Base-by-base conservation (phyloP, 2,888 invertebrate genomes). In the Leucania comma region DNA sequence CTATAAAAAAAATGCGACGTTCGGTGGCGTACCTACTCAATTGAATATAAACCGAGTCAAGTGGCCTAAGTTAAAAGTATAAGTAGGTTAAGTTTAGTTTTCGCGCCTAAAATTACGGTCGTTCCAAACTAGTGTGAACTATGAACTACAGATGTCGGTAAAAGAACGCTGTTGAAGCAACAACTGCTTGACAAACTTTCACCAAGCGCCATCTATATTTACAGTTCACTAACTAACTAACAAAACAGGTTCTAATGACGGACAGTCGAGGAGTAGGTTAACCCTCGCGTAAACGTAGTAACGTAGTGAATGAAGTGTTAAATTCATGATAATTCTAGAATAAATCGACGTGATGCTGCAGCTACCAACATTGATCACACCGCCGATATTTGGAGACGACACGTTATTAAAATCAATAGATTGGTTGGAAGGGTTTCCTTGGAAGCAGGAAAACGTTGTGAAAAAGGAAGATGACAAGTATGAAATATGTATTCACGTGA, bases 361-460 rank as follows among this genome's bases (percentile, higher is more conserved):
- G 64, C 60, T 84, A 57, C 81, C 84, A 50, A 50, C 75, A 1
- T 54, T 85, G 62, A 63, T 84, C 42, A 87, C 83, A 72, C 90
- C 90, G 63, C 82, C 88, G 32, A 80, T 88, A 69, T 91, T 93
- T 78, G 93, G 91, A 3, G 94, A 94, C 73, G 94, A 94, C 82
- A 80, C 92, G 22, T 83, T 93, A 26, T 78, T 94, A 51, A 89
- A 90, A 59, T 94, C 94, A 1, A 90, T 94, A 59, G 94, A 94
- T 74, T 94, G 94, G 93, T 75, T 93, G 35, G 94, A 93, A 74
- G 92, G 92, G 73, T 91, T 93, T 56, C 93, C 92, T 6, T 93
- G 93, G 93, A 87, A 88, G 69, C 90, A 93, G 72, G 93, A 92
- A 65, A 90, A 89, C 54, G 75, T 82, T 1, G 77, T 91, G 20